phyloP scores from a whole-genome alignment of 2,888 invertebrate genomes.

The Calephelis perditalis region DNA sequence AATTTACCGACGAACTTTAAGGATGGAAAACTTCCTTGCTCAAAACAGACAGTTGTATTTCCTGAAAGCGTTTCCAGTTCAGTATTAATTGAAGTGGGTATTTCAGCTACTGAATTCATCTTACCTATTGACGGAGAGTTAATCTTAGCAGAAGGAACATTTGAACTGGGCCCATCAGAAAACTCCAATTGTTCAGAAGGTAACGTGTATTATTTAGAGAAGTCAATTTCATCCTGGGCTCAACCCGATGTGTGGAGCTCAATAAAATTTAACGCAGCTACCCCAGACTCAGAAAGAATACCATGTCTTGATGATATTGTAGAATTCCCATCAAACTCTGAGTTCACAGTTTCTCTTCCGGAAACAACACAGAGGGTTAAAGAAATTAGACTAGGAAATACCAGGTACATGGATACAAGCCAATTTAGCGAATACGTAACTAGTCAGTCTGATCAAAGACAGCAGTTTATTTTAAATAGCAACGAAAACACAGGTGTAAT shows the following conservation, averaged over 20 bases:
- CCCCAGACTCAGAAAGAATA: constrained; percentile 67
- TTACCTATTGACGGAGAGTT: constrained; percentile 63
- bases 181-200: constrained; percentile 45
- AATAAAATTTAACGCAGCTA: constrained; percentile 57
- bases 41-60: constrained; percentile 58
- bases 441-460: constrained; percentile 29
- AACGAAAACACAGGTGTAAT: constrained; percentile 35
- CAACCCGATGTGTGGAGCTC: constrained; percentile 66
- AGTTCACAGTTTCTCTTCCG: constrained; percentile 49
- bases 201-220: constrained; percentile 50
- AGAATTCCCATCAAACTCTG: constrained; percentile 46
- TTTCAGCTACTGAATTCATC: constrained; percentile 45
- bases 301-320: constrained; percentile 68
- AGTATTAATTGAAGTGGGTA: constrained; percentile 43
- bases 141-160: constrained; percentile 45
- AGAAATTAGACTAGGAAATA: constrained; percentile 38
- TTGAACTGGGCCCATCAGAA: constrained; percentile 42
- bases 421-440: constrained; percentile 22
- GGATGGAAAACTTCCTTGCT: constrained; percentile 55
- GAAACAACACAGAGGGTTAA: constrained; percentile 40
- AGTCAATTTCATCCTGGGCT: constrained; percentile 49
- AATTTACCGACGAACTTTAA: constrained; percentile 54
- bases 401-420: constrained; percentile 27
- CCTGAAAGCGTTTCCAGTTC: constrained; percentile 46
- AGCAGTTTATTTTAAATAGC: constrained; percentile 44